phyloP scores from a whole-genome alignment of 2,888 invertebrate species.

The Hirtodrosophila cameraria region DNA sequence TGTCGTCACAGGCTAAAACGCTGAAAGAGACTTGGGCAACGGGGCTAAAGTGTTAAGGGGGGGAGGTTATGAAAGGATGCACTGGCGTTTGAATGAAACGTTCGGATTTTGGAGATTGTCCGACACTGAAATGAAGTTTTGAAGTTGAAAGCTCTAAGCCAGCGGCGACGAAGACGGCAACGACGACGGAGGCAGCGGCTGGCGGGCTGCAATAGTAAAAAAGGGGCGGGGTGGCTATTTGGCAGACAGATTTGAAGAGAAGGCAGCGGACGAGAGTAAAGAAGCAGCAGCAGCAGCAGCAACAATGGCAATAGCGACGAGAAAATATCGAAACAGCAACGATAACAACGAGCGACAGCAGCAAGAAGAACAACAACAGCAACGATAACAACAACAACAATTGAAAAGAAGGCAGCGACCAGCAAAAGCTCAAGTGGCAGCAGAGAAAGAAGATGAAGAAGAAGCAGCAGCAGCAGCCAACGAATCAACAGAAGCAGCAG shows the following conservation, averaged over 20 bases:
- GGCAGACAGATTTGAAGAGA: slow-evolving; percentile 58
- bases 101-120: slow-evolving; percentile 51
- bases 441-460: slow-evolving; percentile 19
- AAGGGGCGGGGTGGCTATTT: slow-evolving; percentile 66
- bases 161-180: slow-evolving; percentile 42
- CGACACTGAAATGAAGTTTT: slow-evolving; percentile 41
- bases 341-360: slow-evolving; percentile 47
- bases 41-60: background rate
- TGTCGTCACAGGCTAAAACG: background rate
- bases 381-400: slow-evolving; percentile 47
- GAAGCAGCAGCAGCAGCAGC: slow-evolving; percentile 36
- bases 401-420: slow-evolving; percentile 62
- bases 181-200: slow-evolving; percentile 40
- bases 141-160: slow-evolving; percentile 53
- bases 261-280: slow-evolving; percentile 3
- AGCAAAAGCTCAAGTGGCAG: slow-evolving; percentile 64
- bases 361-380: slow-evolving; percentile 19
- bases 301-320: slow-evolving; percentile 40
- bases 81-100: slow-evolving; percentile 43
- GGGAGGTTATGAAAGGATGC: slow-evolving; percentile 25
- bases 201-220: slow-evolving; percentile 36
- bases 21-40: background rate
- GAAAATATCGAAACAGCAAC: slow-evolving; percentile 70
- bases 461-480: slow-evolving; percentile 39
- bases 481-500: slow-evolving; percentile 55